Evolutionary conservation across 2,113 vertebrate species (phyloP).

Genomic region (Ursus arctos): DNA sequence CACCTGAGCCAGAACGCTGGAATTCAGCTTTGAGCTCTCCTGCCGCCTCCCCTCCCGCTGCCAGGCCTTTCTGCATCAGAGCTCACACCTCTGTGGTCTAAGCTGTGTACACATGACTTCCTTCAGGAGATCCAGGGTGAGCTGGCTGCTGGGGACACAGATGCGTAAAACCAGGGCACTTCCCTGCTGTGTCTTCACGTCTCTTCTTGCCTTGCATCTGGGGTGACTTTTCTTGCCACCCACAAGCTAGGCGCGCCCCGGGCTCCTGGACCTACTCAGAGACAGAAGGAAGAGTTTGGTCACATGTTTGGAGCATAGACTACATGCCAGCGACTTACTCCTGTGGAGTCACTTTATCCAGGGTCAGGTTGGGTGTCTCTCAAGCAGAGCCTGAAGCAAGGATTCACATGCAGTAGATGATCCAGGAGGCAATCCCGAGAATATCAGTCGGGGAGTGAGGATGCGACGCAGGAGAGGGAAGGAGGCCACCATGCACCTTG

Average conservation of each 20-base stretch:
- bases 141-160: neutral
- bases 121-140: neutral
- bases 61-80: neutral
- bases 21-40: constrained; percentile 6
- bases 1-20: constrained; percentile 72
- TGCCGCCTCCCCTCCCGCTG: neutral
- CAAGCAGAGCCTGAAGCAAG: neutral
- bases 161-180: accelerated
- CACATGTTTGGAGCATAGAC: neutral
- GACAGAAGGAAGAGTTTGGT: neutral
- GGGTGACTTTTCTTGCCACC: neutral
- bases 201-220: neutral
- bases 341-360: accelerated
- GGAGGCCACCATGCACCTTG: neutral
- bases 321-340: neutral
- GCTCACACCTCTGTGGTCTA: neutral
- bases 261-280: neutral
- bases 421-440: neutral
- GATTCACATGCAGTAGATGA: neutral
- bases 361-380: neutral
- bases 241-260: neutral
- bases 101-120: neutral
- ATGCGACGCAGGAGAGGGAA: neutral
- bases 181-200: accelerated
- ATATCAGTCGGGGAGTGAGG: accelerated